A percentile compares a stretch with the other conserved stretches of the same genome.
phyloP scores from a whole-genome alignment of 2,888 invertebrate genomes.

The Thera britannica region DNA sequence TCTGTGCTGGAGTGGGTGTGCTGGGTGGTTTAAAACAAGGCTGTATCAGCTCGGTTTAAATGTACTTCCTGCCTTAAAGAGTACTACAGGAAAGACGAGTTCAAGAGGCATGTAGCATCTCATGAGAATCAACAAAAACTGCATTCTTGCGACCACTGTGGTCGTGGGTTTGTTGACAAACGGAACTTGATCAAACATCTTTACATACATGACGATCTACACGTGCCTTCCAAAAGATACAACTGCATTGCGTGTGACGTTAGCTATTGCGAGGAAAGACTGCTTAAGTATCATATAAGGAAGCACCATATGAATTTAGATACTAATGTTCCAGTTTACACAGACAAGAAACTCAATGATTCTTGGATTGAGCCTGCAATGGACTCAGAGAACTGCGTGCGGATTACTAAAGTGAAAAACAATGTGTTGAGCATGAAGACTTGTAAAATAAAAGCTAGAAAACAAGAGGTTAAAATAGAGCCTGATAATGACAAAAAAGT shows the following conservation, averaged over 20 bases:
- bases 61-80: slow-evolving; percentile 59
- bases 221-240: slow-evolving; percentile 38
- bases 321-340: slow-evolving; percentile 36
- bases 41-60: slow-evolving; percentile 52
- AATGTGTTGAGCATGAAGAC: slow-evolving; percentile 63
- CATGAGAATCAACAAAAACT: slow-evolving; percentile 49
- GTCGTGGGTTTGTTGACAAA: slow-evolving; percentile 61
- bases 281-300: slow-evolving; percentile 63
- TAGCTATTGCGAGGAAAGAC: slow-evolving; percentile 61
- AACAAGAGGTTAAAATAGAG: slow-evolving; percentile 19
- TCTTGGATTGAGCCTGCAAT: slow-evolving; percentile 66
- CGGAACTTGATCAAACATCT: slow-evolving; percentile 61
- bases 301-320: slow-evolving; percentile 62
- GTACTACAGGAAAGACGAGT: slow-evolving; percentile 62
- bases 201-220: slow-evolving; percentile 60
- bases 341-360: slow-evolving; percentile 60
- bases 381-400: slow-evolving; percentile 57
- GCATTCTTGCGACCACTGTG: slow-evolving; percentile 64
- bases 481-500: slow-evolving; percentile 3
- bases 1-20: no score
- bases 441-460: slow-evolving; percentile 44
- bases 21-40: no score
- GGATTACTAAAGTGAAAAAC: slow-evolving; percentile 69
- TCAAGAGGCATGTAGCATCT: slow-evolving; percentile 49
- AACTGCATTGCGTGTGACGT: slow-evolving; percentile 61